phyloP scores from a whole-genome alignment of 2,888 invertebrate species.

The Erebia palarica region DNA sequence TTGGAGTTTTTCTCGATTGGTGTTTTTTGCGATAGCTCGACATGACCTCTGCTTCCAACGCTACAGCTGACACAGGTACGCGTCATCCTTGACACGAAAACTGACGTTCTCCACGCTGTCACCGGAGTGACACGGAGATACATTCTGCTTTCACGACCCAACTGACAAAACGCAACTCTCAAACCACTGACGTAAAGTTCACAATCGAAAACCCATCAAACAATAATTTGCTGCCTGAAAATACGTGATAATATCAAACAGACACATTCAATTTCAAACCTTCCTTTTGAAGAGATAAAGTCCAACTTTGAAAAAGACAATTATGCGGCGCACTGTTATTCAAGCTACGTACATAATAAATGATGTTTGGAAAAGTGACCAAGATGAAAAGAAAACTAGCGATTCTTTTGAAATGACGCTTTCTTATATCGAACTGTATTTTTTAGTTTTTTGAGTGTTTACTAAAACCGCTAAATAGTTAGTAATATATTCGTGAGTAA shows the following conservation, averaged over 20 bases:
- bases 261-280: conserved; percentile 29
- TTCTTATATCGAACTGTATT: conserved; percentile 24
- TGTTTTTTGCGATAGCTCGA: conserved; percentile 30
- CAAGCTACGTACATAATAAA: conserved; percentile 19
- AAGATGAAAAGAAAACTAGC: conserved; percentile 31
- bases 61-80: conserved; percentile 38
- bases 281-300: conserved; percentile 19
- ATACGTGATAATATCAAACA: conserved; percentile 20
- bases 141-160: conserved; percentile 5
- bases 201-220: conserved; percentile 1
- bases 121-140: conserved; percentile 37
- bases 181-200: neutral
- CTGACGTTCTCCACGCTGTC: conserved; percentile 40
- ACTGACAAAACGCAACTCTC: conserved; percentile 5
- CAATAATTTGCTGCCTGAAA: conserved; percentile 18
- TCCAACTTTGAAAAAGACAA: conserved; percentile 3
- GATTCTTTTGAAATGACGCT: conserved; percentile 31
- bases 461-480: no score
- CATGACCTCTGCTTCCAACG: conserved; percentile 37
- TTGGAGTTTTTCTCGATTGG: neutral
- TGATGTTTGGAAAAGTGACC: conserved; percentile 33
- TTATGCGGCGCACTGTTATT: conserved; percentile 23
- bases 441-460: neutral
- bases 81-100: conserved; percentile 44
- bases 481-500: no score